A percentile compares a stretch with the other conserved stretches of the same genome.
Evolutionary conservation across 2,888 invertebrate genomes (phyloP).

Genomic region (Morpho achilles): DNA sequence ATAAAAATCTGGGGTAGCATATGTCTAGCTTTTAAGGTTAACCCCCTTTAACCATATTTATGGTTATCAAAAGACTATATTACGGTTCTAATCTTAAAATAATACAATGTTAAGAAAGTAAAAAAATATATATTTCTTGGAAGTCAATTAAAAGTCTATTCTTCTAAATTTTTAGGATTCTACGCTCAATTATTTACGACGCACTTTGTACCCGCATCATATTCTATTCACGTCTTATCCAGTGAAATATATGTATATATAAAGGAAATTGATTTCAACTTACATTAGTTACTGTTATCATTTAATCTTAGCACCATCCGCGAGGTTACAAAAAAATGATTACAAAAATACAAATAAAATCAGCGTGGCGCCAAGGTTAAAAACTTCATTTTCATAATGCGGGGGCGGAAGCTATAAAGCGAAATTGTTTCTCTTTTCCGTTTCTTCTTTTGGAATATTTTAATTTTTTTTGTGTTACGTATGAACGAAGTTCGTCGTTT

Average conservation of each 20-base stretch:
- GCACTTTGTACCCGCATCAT: neutral
- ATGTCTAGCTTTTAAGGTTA: too few species aligned
- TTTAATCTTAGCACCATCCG: slow-evolving; percentile 17
- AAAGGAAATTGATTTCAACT: slow-evolving; percentile 10
- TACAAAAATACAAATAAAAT: slow-evolving; percentile 20
- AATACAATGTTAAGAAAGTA: too few species aligned
- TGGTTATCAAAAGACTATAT: too few species aligned
- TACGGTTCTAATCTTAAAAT: too few species aligned
- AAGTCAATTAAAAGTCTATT: neutral
- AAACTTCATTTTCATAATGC: slow-evolving; percentile 73
- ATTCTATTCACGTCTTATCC: slow-evolving; percentile 1
- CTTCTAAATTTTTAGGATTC: too few species aligned
- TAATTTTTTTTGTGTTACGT: slow-evolving; percentile 30
- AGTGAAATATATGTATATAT: slow-evolving; percentile 9
- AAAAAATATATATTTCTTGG: neutral
- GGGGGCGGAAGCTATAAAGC: slow-evolving; percentile 66
- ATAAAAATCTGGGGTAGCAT: too few species aligned
- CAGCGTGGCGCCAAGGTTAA: slow-evolving; percentile 41
- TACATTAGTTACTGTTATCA: slow-evolving; percentile 19
- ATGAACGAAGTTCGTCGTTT: slow-evolving; percentile 35
- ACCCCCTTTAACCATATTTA: too few species aligned
- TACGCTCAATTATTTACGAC: too few species aligned
- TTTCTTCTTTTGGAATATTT: slow-evolving; percentile 36
- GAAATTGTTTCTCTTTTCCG: slow-evolving; percentile 61
- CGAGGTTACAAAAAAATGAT: slow-evolving; percentile 14